Evolutionary conservation across 2,113 vertebrate genomes (phyloP), one percentile per base, ranked within the genome.

Genomic region (Balaeniceps rex): DNA sequence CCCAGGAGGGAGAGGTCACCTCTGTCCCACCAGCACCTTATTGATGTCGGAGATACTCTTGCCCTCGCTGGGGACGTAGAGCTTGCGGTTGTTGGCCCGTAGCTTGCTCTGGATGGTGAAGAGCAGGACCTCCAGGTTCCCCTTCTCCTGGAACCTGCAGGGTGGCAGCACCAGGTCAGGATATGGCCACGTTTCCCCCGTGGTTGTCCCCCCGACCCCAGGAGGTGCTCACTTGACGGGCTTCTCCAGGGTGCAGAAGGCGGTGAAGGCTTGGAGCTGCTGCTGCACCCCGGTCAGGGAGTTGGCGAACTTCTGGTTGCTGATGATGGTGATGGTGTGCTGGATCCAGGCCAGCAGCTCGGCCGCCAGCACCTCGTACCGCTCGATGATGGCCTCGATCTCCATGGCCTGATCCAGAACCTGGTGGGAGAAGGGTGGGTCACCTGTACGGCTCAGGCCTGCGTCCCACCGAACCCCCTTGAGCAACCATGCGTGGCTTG

Each of bases 41-140:
- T 99, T 99, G 86, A 99, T 98, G 94, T 99, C 99, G 2, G 99
- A 99, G 98, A 99, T 99, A 78, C 98, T 98, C 75, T 98, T 99
- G 86, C 99, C 99, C 29, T 99, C 99, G 25, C 98, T 98, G 97
- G 99, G 99, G 94, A 99, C 95, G 5, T 98, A 99, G 79, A 98
- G 98, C 83, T 99, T 99, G 96, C 98, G 99, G 98, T 99, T 99
- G 97, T 98, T 99, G 97, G 99, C 99, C 26, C 99, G 98, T 55
- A 99, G 98, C 72, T 99, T 99, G 98, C 99, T 99, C 98, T 99
- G 99, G 98, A 99, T 99, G 95, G 99, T 99, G 98, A 99, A 99
- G 71, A 99, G 99, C 76, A 99, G 98, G 18, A 99, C 99, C 93
- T 99, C 99, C 34, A 99, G 97, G 94, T 99, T 99, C 13, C 99